Evolutionary conservation across 1,140 invertebrate species (phyloP), one percentile per base, ranked within the genome.

Genomic region (Drosophila ercepeae): DNA sequence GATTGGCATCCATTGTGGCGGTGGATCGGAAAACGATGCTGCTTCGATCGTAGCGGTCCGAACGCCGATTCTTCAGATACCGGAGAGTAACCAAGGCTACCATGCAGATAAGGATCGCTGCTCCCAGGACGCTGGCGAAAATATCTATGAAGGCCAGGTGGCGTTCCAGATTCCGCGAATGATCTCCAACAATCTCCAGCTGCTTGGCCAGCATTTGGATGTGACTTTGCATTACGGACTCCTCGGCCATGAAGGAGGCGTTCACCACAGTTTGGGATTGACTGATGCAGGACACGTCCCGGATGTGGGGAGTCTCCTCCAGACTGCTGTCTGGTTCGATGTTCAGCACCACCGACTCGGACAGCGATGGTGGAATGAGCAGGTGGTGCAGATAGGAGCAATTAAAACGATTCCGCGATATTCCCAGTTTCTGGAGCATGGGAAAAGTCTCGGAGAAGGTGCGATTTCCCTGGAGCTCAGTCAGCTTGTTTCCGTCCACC

Each of bases 1-100:
- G 58, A 32, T 75, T 86, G 18, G 72, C 71, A 13, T 90, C 83
- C 67, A 90, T 77, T 6, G 86, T 91, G 44, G 68, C 78, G 42
- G 54, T 78, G 3, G 89, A 90, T 16, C 81, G 75, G 32, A 89
- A 91, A 8, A 91, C 86, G 13, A 91, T 90, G 58, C 86, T 89
- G 44, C 75, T 75, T 32, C 81, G 75, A 51, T 78, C 64, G 8
- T 89, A 83, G 6, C 60, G 68, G 0, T 79, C 84, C 0, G 79
- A 79, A 11, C 78, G 74, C 3, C 53, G 60, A 29, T 69, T 42
- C 32, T 88, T 88, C 1, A 67, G 54, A 25, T 71, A 63, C 2
- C 61, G 39, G 9, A 78, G 13, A 0, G 49, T 11, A 4, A 84
- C 39, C 36, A 68, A 39, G 3, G 69, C 54, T 5, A 52, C 23